These are phyloP conservation scores for Acipenser ruthenus DNA, from an alignment of 2,797 vertebrate species.

Conservation along the genomic window DNA sequence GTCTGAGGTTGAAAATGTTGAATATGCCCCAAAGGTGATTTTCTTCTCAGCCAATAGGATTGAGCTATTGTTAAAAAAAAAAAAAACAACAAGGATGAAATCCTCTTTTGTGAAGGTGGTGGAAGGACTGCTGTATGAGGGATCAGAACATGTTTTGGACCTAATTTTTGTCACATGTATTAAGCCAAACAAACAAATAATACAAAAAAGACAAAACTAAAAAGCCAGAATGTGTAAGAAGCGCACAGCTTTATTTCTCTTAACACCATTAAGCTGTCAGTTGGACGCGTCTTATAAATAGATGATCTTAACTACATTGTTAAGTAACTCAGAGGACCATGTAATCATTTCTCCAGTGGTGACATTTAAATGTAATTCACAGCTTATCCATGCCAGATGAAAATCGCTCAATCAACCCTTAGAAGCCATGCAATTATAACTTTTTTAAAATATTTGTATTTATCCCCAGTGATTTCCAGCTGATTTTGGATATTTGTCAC, in stretches of 20 bases:
- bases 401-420: slow-evolving; percentile 22
- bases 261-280: slow-evolving; percentile 31
- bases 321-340: slow-evolving; percentile 7
- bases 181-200: too few species aligned
- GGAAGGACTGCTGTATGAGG: too few species aligned
- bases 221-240: not conserved
- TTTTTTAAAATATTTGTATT: not conserved
- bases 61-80: too few species aligned
- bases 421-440: not conserved
- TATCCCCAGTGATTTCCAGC: not conserved
- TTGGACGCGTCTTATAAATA: slow-evolving; percentile 32
- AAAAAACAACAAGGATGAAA: too few species aligned
- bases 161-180: too few species aligned
- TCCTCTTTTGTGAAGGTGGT: too few species aligned
- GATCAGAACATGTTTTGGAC: too few species aligned
- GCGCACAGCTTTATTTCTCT: slow-evolving; percentile 18
- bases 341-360: slow-evolving; percentile 21
- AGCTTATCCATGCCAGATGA: slow-evolving; percentile 19
- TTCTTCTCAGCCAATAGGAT: too few species aligned
- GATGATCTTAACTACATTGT: slow-evolving; percentile 15
- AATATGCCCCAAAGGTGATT: too few species aligned
- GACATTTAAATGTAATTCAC: not conserved
- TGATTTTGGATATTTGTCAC: not conserved
- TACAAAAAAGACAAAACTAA: not conserved
- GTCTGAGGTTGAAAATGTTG: too few species aligned